Percentiles rank a stretch among this genome's conserved stretches.
These are phyloP conservation scores for Tinea semifulvella DNA, from an alignment of 2,888 invertebrate genomes.

Conservation along the genomic window DNA sequence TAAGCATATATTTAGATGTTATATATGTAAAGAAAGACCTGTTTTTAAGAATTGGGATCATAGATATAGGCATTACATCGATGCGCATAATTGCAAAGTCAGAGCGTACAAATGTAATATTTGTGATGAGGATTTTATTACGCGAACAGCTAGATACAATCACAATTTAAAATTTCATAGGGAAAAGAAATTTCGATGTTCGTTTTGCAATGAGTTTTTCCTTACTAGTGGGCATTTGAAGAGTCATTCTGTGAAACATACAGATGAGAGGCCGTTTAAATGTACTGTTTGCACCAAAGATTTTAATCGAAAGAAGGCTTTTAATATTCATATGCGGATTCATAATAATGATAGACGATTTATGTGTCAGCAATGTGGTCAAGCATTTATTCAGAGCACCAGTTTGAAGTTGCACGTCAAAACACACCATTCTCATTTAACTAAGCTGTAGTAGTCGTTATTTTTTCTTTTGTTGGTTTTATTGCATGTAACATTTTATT, in stretches of 20 bases:
- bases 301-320: constrained; percentile 40
- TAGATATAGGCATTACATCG: constrained; percentile 36
- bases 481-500: no score
- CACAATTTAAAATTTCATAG: constrained; percentile 55
- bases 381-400: constrained; percentile 13
- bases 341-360: constrained; percentile 30
- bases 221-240: background rate
- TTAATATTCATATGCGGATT: constrained; percentile 36
- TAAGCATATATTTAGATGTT: constrained; percentile 51
- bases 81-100: constrained; percentile 26
- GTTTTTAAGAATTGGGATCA: constrained; percentile 56
- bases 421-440: constrained; percentile 13
- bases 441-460: no score
- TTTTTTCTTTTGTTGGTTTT: no score
- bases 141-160: constrained; percentile 36
- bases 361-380: constrained; percentile 17
- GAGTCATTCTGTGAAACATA: constrained; percentile 1
- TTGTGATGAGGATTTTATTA: constrained; percentile 6
- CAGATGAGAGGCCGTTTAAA: constrained; percentile 31
- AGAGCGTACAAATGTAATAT: constrained; percentile 14
- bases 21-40: constrained; percentile 55
- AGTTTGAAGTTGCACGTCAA: constrained; percentile 10
- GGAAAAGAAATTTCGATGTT: constrained; percentile 57
- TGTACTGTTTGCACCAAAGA: constrained; percentile 54
- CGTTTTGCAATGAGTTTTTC: constrained; percentile 37